Evolutionary conservation across 2,113 vertebrate genomes (phyloP).

Genomic region (Malurus melanocephalus): DNA sequence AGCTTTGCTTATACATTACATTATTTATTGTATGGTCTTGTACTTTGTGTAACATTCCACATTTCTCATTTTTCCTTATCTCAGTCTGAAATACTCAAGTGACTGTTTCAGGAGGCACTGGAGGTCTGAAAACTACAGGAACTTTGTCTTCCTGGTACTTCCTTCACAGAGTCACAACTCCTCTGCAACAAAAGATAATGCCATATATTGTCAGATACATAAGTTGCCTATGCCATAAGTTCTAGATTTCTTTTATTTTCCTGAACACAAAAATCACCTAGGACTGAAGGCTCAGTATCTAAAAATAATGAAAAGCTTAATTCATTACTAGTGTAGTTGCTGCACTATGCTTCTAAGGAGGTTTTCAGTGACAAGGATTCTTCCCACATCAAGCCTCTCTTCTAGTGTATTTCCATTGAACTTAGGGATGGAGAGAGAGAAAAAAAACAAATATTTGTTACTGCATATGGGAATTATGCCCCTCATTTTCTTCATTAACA

Average conservation of each 20-base stretch:
- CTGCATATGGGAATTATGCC: not conserved
- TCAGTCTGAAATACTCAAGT: not conserved
- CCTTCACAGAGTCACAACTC: not conserved
- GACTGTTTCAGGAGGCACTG: not conserved
- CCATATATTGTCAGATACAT: not conserved
- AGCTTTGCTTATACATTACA: not conserved
- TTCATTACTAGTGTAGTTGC: not conserved
- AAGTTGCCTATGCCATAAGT: not conserved
- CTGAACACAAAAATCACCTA: not conserved
- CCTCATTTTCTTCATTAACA: not conserved
- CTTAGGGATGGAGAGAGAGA: rapidly evolving
- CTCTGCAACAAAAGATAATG: not conserved
- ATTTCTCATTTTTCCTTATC: not conserved
- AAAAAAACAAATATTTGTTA: not conserved
- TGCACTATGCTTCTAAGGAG: not conserved
- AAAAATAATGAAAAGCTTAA: not conserved
- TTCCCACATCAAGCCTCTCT: not conserved
- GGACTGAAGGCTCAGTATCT: not conserved
- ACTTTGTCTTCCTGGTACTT: not conserved
- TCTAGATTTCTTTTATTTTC: not conserved
- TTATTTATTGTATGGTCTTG: not conserved
- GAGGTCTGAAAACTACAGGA: not conserved
- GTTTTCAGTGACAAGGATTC: not conserved
- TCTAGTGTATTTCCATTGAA: not conserved
- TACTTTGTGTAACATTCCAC: not conserved